These are phyloP conservation scores for Triplophysa bombifrons DNA, from an alignment of 2,797 vertebrate species.

Conservation along the genomic window DNA sequence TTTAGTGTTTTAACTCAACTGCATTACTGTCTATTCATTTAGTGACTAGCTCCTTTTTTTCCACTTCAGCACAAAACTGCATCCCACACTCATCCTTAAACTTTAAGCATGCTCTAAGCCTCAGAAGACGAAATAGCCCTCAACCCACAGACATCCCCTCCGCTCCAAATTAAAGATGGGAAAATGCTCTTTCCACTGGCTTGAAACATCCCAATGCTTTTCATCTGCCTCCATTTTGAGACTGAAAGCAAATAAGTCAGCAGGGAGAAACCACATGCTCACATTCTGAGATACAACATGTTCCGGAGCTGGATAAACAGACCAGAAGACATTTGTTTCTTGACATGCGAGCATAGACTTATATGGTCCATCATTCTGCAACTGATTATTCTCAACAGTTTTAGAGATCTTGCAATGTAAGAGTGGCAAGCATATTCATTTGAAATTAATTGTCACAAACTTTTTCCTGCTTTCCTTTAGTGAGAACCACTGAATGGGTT, in stretches of 20 bases:
- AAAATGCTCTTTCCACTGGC: constrained; percentile 5
- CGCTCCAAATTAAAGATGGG: constrained; percentile 21
- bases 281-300: constrained; percentile 6
- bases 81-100: constrained; percentile 28
- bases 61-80: not conserved
- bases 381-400: not conserved
- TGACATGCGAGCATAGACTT: not conserved
- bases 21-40: not conserved
- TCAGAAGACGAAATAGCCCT: constrained; percentile 7
- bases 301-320: not conserved
- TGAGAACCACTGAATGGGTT: constrained; percentile 34
- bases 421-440: not conserved
- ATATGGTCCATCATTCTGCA: not conserved
- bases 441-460: constrained; percentile 14
- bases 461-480: constrained; percentile 26
- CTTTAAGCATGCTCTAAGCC: not conserved
- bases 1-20: not conserved
- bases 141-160: constrained; percentile 11
- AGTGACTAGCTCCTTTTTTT: not conserved
- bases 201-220: constrained; percentile 19
- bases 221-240: constrained; percentile 30
- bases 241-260: constrained; percentile 16
- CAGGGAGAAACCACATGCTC: constrained; percentile 23
- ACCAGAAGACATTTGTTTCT: not conserved
- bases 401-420: not conserved